Base-by-base conservation (phyloP, 2,113 vertebrate genomes). In the Aphyosemion australe region DNA sequence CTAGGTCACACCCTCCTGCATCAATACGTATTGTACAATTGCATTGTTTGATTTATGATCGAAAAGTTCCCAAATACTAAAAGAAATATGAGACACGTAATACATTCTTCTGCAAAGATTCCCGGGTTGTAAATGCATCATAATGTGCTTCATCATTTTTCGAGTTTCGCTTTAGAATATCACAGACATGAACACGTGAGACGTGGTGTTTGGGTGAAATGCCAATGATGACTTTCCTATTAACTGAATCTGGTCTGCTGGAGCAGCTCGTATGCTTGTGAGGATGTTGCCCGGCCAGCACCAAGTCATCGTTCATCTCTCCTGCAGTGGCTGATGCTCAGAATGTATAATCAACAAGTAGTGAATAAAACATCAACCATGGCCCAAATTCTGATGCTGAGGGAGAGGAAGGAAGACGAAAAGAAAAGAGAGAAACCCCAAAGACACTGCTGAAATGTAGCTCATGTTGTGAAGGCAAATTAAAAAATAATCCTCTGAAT, bases 331-430 rank as follows among this genome's bases (percentile, higher is more conserved):
- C 43, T 70, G 76, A 79, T 69, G 76, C 79, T 61, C 26, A 71
- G 87, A 90, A 90, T 88, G 72, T 72, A 54, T 71, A 77, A 87
- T 66, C 69, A 45, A 68, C 41, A 58, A 74, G 31, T 45, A 46
- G 21, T 90, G 85, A 90, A 89, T 91, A 86, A 90, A 91, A 87
- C 81, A 91, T 90, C 50, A 65, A 53, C 64, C 65, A 21, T 59
- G 83, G 67, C 84, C 85, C 79, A 82, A 83, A 88, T 90, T 84
- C 78, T 79, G 87, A 88, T 82, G 83, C 69, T 47, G 49, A 20
- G n/a, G 31, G 43, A 65, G 49, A 54, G 48, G 18, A 46, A 34
- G 52, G 59, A 20, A 11, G 50, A 47, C 47, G 26, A 46, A 10
- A 46, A 49, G 55, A 61, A 32, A 62, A 26, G 67, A 26, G 67